Percentiles rank a stretch among this genome's conserved stretches.
Conservation (phyloP, 2,797 vertebrate species). For the Huso huso region DNA sequence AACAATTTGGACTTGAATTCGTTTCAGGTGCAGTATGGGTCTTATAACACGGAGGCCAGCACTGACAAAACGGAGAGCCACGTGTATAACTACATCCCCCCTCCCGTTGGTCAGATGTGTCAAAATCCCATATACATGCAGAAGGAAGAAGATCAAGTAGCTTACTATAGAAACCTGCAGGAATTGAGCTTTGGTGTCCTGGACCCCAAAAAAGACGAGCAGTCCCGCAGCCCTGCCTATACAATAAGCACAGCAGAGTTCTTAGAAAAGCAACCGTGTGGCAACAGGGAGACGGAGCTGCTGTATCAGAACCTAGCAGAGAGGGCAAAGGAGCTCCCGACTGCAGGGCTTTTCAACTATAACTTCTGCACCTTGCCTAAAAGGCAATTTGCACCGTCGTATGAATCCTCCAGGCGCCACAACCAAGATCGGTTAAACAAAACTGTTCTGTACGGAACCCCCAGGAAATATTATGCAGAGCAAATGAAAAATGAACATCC, state of each 20-base stretch:
- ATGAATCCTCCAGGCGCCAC: conserved; percentile 69
- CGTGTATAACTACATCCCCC: conserved; percentile 91
- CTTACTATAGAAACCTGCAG: conserved; percentile 87
- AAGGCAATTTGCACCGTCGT: conserved; percentile 84
- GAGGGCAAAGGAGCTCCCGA: conserved; percentile 78
- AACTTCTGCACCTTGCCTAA: conserved; percentile 98
- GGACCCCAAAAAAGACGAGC: conserved; percentile 74
- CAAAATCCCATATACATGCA: conserved; percentile 98
- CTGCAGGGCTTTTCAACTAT: conserved; percentile 73
- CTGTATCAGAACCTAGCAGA: conserved; percentile 91
- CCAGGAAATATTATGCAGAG: conserved; percentile 85
- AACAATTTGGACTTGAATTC: conserved; percentile 88
- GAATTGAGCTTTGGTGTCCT: conserved; percentile 77
- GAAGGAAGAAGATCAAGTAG: conserved; percentile 83
- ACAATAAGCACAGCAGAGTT: conserved; percentile 87
- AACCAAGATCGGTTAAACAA: conserved; percentile 90
- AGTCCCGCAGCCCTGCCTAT: conserved; percentile 68
- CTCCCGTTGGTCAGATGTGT: conserved; percentile 91
- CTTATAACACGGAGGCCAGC: conserved; percentile 72
- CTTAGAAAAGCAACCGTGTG: conserved; percentile 68
- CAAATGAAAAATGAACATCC: conserved; percentile 79
- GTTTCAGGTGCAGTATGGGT: conserved; percentile 90
- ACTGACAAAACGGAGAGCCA: conserved; percentile 80
- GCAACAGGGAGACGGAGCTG: conserved; percentile 67
- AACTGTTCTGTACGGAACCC: conserved; percentile 89